Conservation (phyloP, 2,113 vertebrate genomes). For the Platichthys stellatus region DNA sequence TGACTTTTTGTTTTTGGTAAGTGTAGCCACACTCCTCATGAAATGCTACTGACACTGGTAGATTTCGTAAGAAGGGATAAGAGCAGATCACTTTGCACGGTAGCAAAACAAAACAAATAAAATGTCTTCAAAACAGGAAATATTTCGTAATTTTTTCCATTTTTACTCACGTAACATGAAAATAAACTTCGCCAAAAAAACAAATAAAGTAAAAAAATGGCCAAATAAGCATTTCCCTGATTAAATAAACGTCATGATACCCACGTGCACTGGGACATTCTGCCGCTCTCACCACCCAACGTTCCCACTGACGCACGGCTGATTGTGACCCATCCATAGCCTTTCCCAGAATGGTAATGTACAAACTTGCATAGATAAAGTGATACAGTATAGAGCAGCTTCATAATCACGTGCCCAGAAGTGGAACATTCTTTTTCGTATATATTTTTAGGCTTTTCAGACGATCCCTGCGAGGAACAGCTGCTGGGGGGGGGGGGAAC, state of each 20-base stretch:
- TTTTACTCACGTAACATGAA: no score
- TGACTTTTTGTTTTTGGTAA: conserved; percentile 11
- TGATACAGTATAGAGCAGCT: conserved; percentile 72
- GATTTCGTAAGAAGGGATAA: conserved; percentile 10
- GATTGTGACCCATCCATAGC: conserved; percentile 20
- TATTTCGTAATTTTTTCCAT: not conserved
- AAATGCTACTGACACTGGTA: conserved; percentile 62
- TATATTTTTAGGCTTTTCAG: conserved; percentile 40
- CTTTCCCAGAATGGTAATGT: conserved; percentile 54
- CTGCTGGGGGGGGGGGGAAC: conserved; percentile 44
- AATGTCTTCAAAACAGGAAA: not conserved
- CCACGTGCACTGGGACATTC: conserved; percentile 44
- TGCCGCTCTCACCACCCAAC: conserved; percentile 11
- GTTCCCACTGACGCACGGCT: conserved; percentile 3
- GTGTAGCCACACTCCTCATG: conserved; percentile 35
- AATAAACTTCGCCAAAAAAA: not conserved
- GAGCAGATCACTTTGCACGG: conserved; percentile 18
- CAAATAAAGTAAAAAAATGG: not conserved
- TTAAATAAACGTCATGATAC: conserved; percentile 57
- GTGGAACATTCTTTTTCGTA: conserved; percentile 54
- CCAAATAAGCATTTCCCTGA: conserved; percentile 46
- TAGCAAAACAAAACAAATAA: conserved; percentile 8
- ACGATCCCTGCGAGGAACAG: conserved; percentile 53
- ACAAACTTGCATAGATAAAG: conserved; percentile 83
- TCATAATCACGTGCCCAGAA: conserved; percentile 42